Base-by-base conservation (phyloP, 1,140 invertebrate species). In the Drosophila nigromelanica region DNA sequence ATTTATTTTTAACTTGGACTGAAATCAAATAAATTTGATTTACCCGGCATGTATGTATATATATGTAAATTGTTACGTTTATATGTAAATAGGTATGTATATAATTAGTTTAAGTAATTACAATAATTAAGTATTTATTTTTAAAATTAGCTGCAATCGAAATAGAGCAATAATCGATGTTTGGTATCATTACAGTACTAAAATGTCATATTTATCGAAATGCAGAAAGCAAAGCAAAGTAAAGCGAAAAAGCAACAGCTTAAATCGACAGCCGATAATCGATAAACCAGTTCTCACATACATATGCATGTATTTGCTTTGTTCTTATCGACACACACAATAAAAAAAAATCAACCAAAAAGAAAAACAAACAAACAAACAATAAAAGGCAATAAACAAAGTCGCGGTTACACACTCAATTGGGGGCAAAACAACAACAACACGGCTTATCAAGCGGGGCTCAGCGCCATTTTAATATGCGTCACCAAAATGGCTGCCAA, bases 11-110 rank as follows among this genome's bases (percentile, higher is more conserved):
- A 89, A 89, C 83, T 87, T 87, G 83, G 83, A 83, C 83, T 87
- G 83, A 89, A 89, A 89, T 89, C 83, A 89, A 89, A 89, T 89
- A 83, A 83, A 89, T 87, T 83, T 82, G 48, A 73, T 75, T 86
- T 82, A 78, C 82, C 72, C 78, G 80, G 2, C 35, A 51, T 66
- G 30, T 61, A 24, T 67, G 10, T 64, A 61, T 56, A 55, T 71
- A 18, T 18, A 71, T 63, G 39, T 59, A 18, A 7, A 7, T 21
- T 51, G n/a, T 37, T 27, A 24, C 18, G 47, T 48, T 48, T 48
- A n/a, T 18, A 35, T 59, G 56, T 42, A 45, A 33, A 15, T 33
- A 12, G 15, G 27, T 58, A 18, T 67, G 24, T 59, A 42, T 72
- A 56, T 35, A 64, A 50, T 43, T 50, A 33, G 10, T 56, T 61